Evolutionary conservation across 2,888 invertebrate genomes (phyloP), one percentile per base, ranked within the genome.

Genomic region (Polyommatus icarus): DNA sequence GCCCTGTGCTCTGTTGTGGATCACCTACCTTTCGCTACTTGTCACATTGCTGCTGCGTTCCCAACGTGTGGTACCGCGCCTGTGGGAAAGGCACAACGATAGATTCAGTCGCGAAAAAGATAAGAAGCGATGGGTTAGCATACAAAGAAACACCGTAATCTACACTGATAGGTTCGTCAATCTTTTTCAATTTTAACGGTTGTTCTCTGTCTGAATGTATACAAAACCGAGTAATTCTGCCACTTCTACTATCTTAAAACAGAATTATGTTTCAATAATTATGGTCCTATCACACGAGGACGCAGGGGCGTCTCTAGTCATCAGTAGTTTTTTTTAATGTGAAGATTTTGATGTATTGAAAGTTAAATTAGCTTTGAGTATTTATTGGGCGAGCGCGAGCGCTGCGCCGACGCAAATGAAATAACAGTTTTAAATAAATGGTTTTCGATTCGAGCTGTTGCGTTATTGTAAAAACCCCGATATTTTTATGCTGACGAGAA

Each of bases 361-460:
- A 88, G 85, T 87, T 80, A 81, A 82, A 82, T 85, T 86, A 85
- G 89, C 89, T 89, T 90, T 86, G 87, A 85, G 87, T 88, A 89
- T 89, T 84, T 85, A 87, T 88, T 87, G 82, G 81, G 80, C 80
- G 81, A 79, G 73, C 78, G 78, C 73, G 76, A 72, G 77, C 78
- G 80, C 77, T 78, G 80, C 78, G 77, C 67, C 79, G 79, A 79
- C 77, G 81, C 79, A 67, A 78, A 79, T 78, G 80, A 83, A 82
- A 83, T 82, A 84, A 83, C 83, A 80, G 83, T 83, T 84, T 82
- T 81, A 82, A 88, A 89, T 90, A 91, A 90, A 90, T 89, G 90
- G 88, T 90, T 91, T 90, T 88, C 77, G 87, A 90, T 87, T 90
- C 87, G 84, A 81, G 29, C 67, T 79, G 78, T 76, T 78, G 29